A percentile compares a stretch with the other conserved stretches of the same genome.
These are phyloP conservation scores for Incurvaria masculella DNA, from an alignment of 2,888 invertebrate genomes.

Conservation along the genomic window DNA sequence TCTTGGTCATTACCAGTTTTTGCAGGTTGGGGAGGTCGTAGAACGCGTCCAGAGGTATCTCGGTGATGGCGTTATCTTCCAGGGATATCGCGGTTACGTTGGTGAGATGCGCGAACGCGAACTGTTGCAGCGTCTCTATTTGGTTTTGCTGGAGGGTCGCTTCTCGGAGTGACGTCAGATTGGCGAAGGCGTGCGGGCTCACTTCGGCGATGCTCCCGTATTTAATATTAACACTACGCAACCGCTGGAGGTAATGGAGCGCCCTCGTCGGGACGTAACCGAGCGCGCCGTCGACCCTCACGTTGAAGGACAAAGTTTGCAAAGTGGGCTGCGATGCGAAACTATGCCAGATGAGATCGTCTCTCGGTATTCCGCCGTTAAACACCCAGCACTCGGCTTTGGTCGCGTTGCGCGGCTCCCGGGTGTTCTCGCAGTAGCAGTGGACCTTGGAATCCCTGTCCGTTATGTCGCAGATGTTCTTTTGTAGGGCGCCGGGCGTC, in stretches of 20 bases:
- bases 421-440: constrained; percentile 64
- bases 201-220: constrained; percentile 71
- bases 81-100: constrained; percentile 67
- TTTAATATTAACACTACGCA: constrained; percentile 66
- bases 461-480: constrained; percentile 58
- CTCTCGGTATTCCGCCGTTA: constrained; percentile 62
- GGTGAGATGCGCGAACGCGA: constrained; percentile 70
- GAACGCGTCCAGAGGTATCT: constrained; percentile 71
- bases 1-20: constrained; percentile 78
- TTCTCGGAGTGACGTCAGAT: constrained; percentile 64
- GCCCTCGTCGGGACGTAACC: constrained; percentile 70
- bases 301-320: constrained; percentile 67
- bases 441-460: constrained; percentile 57
- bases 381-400: constrained; percentile 79
- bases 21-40: constrained; percentile 68
- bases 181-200: constrained; percentile 69
- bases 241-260: constrained; percentile 61
- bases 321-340: constrained; percentile 70
- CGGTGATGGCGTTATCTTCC: constrained; percentile 73
- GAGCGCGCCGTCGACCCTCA: constrained; percentile 65
- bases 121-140: constrained; percentile 63
- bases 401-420: constrained; percentile 56
- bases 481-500: constrained; percentile 38
- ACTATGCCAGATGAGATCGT: constrained; percentile 71
- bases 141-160: constrained; percentile 66